Conservation (phyloP, 2,888 invertebrate species). For the Xestia sexstrigata region DNA sequence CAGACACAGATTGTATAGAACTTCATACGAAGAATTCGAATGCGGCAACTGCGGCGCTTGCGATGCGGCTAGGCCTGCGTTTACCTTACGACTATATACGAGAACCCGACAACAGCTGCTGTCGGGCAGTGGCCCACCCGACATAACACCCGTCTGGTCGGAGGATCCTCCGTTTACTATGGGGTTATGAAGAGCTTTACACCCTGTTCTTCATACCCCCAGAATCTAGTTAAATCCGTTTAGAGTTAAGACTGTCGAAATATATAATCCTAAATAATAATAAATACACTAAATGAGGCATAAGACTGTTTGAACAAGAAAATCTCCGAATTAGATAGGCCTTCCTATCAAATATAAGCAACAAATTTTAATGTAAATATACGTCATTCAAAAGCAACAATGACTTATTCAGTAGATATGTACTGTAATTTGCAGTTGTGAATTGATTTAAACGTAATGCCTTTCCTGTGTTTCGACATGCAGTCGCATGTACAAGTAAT, state of each 20-base stretch:
- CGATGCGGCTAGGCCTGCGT: too few species aligned
- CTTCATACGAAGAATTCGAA: too few species aligned
- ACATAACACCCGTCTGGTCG: too few species aligned
- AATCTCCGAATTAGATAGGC: not conserved
- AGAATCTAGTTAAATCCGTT: not conserved
- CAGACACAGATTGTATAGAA: too few species aligned
- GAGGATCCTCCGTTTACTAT: too few species aligned
- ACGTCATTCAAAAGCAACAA: not conserved
- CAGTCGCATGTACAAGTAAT: constrained; percentile 30
- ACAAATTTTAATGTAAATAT: not conserved
- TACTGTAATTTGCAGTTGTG: constrained; percentile 26
- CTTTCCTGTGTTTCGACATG: constrained; percentile 47
- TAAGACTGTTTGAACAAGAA: not conserved
- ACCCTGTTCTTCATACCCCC: too few species aligned
- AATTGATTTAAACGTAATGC: constrained; percentile 37
- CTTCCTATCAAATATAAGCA: not conserved
- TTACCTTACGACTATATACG: too few species aligned
- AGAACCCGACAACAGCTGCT: too few species aligned
- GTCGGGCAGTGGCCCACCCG: too few species aligned
- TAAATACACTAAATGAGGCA: constrained; percentile 3
- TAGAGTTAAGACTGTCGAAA: not conserved
- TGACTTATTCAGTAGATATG: constrained; percentile 11
- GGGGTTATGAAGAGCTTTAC: too few species aligned
- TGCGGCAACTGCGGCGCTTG: too few species aligned
- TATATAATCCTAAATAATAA: constrained; percentile 20